These are phyloP conservation scores for Teleogryllus occipitalis DNA, from an alignment of 1,140 invertebrate species.

Conservation along the genomic window DNA sequence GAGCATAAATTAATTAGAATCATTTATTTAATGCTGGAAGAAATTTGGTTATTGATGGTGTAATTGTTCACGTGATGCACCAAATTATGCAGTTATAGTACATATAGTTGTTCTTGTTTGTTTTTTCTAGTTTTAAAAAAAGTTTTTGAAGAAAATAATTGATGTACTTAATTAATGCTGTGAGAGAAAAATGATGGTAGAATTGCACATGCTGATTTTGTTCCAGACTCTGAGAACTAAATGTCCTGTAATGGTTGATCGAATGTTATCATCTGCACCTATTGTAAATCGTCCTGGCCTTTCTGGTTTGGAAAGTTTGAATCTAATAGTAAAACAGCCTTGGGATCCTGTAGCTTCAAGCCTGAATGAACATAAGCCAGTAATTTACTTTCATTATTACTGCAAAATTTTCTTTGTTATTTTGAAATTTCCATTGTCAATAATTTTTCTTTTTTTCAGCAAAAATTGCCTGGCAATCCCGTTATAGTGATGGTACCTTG, in stretches of 20 bases:
- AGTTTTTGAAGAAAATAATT: too few relatives aligned
- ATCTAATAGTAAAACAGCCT: constrained; percentile 58
- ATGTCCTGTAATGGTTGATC: constrained; percentile 68
- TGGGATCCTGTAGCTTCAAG: constrained; percentile 63
- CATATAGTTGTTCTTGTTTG: too few relatives aligned
- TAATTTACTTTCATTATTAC: constrained; percentile 31
- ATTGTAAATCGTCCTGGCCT: constrained; percentile 35
- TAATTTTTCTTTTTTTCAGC: constrained; percentile 37
- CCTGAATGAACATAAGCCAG: constrained; percentile 48
- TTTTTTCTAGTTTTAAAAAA: too few relatives aligned
- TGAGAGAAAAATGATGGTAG: too few relatives aligned
- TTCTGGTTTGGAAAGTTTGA: constrained; percentile 49
- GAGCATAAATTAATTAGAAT: too few relatives aligned
- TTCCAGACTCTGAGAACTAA: constrained; percentile 62
- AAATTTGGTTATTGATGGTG: too few relatives aligned
- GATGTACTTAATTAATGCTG: too few relatives aligned
- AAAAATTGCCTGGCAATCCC: constrained; percentile 63
- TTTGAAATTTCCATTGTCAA: neutral
- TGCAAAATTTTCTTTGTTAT: neutral
- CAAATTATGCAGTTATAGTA: too few relatives aligned
- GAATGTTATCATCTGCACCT: constrained; percentile 53
- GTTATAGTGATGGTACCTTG: constrained; percentile 60
- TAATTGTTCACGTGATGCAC: too few relatives aligned
- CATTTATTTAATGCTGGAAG: too few relatives aligned
- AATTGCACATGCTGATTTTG: constrained; percentile 14